Conservation (phyloP, 2,797 vertebrate genomes). For the Pelobates cultripes region DNA sequence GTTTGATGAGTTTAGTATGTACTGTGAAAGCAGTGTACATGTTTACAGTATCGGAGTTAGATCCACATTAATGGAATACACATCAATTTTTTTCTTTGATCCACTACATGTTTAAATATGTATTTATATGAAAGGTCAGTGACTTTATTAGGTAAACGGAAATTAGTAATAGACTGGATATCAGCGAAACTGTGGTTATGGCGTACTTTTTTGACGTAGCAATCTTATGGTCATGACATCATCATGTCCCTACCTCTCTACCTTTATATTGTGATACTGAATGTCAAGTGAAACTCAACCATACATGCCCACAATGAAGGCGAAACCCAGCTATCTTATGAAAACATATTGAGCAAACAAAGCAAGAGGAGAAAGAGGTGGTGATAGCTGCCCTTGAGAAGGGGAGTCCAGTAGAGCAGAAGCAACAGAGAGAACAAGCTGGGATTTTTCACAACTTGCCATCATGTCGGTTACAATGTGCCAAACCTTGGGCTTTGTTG, state of each 20-base stretch:
- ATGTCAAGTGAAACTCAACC: constrained; percentile 54
- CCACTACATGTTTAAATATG: too few relatives aligned
- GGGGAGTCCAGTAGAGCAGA: constrained; percentile 49
- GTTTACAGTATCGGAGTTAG: too few relatives aligned
- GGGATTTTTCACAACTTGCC: constrained; percentile 3
- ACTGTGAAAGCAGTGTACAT: too few relatives aligned
- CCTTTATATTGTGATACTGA: neutral
- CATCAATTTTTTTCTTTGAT: too few relatives aligned
- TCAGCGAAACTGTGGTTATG: neutral
- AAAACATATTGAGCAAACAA: constrained; percentile 80
- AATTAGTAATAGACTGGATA: neutral
- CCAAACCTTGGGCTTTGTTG: constrained; percentile 79
- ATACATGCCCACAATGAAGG: constrained; percentile 62
- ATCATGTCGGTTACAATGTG: constrained; percentile 80
- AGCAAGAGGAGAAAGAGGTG: constrained; percentile 59
- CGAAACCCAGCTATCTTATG: constrained; percentile 80
- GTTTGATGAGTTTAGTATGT: too few relatives aligned
- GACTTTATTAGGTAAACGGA: neutral
- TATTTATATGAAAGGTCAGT: too few relatives aligned
- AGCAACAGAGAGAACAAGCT: constrained; percentile 19
- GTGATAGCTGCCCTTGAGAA: constrained; percentile 64
- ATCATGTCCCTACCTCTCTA: neutral
- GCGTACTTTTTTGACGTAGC: neutral
- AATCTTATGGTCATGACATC: constrained; percentile 11
- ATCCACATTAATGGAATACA: too few relatives aligned